Evolutionary conservation across 2,797 vertebrate species (phyloP).

Genomic region (Pangasius djambal): DNA sequence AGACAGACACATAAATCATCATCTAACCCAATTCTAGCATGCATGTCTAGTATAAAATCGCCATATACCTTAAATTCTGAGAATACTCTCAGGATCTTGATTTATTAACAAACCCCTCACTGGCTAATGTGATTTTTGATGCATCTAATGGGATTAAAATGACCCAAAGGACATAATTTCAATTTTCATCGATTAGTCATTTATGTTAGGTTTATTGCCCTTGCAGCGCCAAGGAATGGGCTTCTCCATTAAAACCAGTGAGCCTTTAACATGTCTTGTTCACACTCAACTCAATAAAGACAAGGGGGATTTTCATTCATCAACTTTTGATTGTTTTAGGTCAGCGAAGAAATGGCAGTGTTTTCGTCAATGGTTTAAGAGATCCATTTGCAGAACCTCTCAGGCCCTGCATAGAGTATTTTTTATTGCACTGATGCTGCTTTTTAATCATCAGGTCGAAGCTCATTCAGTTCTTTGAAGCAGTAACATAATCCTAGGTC

Average conservation of each 20-base stretch:
- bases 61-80: slow-evolving; percentile 25
- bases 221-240: slow-evolving; percentile 42
- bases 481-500: not conserved
- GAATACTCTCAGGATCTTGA: slow-evolving; percentile 38
- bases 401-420: not conserved
- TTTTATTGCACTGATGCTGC: not conserved
- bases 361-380: not conserved
- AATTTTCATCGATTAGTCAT: slow-evolving; percentile 52
- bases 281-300: slow-evolving; percentile 42
- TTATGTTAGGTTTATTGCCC: slow-evolving; percentile 51
- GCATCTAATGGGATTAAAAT: slow-evolving; percentile 53
- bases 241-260: slow-evolving; percentile 49
- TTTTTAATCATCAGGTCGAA: not conserved
- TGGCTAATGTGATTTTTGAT: slow-evolving; percentile 51
- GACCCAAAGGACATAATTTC: slow-evolving; percentile 46
- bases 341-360: slow-evolving; percentile 44
- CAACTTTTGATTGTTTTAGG: slow-evolving; percentile 48
- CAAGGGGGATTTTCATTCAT: slow-evolving; percentile 46
- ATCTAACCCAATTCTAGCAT: not conserved
- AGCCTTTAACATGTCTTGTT: slow-evolving; percentile 50
- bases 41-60: not conserved
- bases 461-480: not conserved
- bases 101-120: slow-evolving; percentile 46
- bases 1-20: slow-evolving; percentile 3
- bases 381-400: not conserved